Conservation (phyloP, 2,797 vertebrate genomes). For the Trematomus bernacchii region DNA sequence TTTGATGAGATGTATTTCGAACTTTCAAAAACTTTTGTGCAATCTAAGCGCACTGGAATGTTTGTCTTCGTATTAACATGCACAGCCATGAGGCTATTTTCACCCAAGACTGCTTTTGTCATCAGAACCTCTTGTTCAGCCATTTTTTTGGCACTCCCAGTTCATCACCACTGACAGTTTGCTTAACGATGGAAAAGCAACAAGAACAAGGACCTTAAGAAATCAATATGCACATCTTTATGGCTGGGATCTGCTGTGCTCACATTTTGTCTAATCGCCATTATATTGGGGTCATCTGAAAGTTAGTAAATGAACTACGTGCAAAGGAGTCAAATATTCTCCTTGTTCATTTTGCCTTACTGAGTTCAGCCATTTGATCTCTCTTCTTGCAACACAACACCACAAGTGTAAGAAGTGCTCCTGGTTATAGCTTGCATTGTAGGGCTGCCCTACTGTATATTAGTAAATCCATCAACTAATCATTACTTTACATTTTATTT, state of each 20-base stretch:
- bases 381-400: not conserved
- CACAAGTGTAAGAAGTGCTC: not conserved
- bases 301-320: not conserved
- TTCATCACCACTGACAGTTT: conserved; percentile 55
- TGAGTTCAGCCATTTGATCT: not conserved
- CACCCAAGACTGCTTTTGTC: conserved; percentile 46
- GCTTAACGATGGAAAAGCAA: conserved; percentile 23
- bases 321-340: not conserved
- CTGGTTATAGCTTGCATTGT: not conserved
- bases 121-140: conserved; percentile 48
- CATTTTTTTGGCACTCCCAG: conserved; percentile 6
- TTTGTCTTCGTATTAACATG: conserved; percentile 46
- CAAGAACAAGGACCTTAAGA: conserved; percentile 14
- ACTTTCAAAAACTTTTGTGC: conserved; percentile 27
- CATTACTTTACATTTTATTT: no score
- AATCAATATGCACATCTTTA: conserved; percentile 33
- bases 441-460: no score
- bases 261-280: conserved; percentile 5
- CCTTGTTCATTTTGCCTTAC: not conserved
- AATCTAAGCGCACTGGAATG: not conserved
- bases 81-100: conserved; percentile 41
- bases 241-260: conserved; percentile 13
- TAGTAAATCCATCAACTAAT: no score
- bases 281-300: not conserved
- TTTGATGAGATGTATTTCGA: not conserved